Evolutionary conservation across 2,113 vertebrate species (phyloP), one percentile per base, ranked within the genome.

Genomic region (Ardeotis arabs): DNA sequence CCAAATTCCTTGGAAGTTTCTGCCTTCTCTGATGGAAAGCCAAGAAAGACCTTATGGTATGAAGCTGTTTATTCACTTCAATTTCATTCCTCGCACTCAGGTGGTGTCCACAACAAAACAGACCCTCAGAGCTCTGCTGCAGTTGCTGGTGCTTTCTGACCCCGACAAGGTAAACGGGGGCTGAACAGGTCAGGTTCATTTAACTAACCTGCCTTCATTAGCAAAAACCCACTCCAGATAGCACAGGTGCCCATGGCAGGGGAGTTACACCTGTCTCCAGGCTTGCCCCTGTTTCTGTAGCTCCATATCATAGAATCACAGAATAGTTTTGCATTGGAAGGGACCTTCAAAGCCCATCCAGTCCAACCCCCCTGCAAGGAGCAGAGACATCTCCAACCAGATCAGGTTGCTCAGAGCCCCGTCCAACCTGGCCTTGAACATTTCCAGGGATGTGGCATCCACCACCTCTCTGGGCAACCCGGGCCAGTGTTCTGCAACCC

Each of bases 11-110:
- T 60, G 72, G 92, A 91, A 79, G 78, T 96, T 97, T 97, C 81
- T 96, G 96, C 81, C 84, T 95, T 92, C 96, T 96, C 96, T 97
- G 96, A 96, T 95, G 94, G 93, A 95, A 96, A 93, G 93, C 95
- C 95, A 96, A 96, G 73, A 95, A 95, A 94, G 94, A 93, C 63
- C 84, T 95, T 93, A 94, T 92, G 89, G 89, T 89, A 95, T 90
- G 84, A 95, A 81, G 81, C 84, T 96, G 93, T 91, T 96, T 91
- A 92, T 97, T 89, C 96, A 69, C 63, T 95, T 87, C 89, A 20
- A 5, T 52, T 93, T 79, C 74, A 84, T 93, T 97, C 84, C 74
- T 63, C 1, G 12, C 47, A 25, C 84, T 95, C 91, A 95, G 92
- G 87, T 85, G 94, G 53, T 74, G 74, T 62, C 94, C 91, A 87